A percentile compares a stretch with the other conserved stretches of the same genome.
Conservation (phyloP, 1,140 invertebrate genomes). For the Piezodorus guildinii region DNA sequence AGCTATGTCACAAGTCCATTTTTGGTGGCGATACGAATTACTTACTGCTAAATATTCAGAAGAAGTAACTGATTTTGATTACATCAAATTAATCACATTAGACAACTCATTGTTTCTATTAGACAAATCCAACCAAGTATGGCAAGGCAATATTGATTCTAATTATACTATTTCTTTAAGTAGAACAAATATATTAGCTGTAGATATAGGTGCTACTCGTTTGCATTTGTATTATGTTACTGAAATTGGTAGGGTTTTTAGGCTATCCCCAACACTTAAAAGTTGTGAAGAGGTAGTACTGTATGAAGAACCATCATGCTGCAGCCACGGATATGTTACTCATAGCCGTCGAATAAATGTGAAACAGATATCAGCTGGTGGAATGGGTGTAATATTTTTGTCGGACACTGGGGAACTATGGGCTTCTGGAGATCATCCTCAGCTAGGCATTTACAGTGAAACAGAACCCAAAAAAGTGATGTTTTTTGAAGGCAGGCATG, state of each 20-base stretch:
- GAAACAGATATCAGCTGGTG: constrained; percentile 32
- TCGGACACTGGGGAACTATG: constrained; percentile 57
- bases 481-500: constrained; percentile 52
- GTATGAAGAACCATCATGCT: constrained; percentile 48
- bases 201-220: constrained; percentile 49
- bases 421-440: constrained; percentile 57
- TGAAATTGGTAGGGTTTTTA: constrained; percentile 45
- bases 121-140: background rate
- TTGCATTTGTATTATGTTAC: constrained; percentile 48
- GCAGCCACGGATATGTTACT: constrained; percentile 49
- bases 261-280: constrained; percentile 41
- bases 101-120: constrained; percentile 5
- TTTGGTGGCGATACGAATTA: background rate
- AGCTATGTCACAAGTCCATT: constrained; percentile 4
- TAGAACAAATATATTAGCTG: constrained; percentile 36
- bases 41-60: constrained; percentile 7
- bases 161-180: constrained; percentile 28
- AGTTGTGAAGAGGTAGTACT: constrained; percentile 47
- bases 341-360: constrained; percentile 48
- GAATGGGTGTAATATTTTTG: constrained; percentile 44
- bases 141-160: background rate
- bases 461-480: constrained; percentile 47
- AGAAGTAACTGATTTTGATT: background rate
- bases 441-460: constrained; percentile 48
- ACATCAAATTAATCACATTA: background rate